phyloP scores from a whole-genome alignment of 1,140 invertebrate species.

The Agrilus planipennis region DNA sequence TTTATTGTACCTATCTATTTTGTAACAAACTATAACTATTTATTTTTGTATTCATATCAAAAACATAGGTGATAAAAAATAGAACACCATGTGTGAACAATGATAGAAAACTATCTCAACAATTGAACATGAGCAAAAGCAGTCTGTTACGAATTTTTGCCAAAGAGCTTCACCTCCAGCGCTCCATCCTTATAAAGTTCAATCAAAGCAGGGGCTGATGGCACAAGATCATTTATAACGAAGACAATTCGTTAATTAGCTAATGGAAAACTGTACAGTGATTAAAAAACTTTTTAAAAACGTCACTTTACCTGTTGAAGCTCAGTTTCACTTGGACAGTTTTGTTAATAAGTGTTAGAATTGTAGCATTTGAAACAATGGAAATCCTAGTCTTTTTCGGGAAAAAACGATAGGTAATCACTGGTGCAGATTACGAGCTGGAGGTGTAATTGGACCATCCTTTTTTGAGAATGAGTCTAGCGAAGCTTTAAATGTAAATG shows the following conservation, averaged over 20 bases:
- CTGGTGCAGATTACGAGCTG: background rate
- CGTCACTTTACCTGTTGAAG: background rate
- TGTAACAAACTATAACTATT: too few relatives aligned
- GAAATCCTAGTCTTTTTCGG: too few relatives aligned
- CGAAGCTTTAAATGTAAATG: background rate
- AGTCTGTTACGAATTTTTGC: background rate
- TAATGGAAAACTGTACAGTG: too few relatives aligned
- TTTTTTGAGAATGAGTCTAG: constrained; percentile 1
- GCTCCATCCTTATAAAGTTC: too few relatives aligned
- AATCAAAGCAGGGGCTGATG: too few relatives aligned
- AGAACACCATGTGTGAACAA: too few relatives aligned
- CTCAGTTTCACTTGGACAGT: background rate
- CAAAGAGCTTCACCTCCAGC: background rate
- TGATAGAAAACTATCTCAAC: too few relatives aligned
- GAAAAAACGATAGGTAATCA: too few relatives aligned
- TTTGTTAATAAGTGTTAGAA: constrained; percentile 1
- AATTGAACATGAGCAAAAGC: background rate
- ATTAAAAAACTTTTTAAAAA: too few relatives aligned
- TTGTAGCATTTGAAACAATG: background rate
- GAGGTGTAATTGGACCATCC: background rate
- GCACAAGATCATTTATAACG: background rate
- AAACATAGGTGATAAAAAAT: too few relatives aligned
- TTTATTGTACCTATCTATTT: too few relatives aligned
- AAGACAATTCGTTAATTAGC: background rate
- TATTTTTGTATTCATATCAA: too few relatives aligned